Conservation (phyloP, 2,797 vertebrate species). For the Basileuterus tristriatus region DNA sequence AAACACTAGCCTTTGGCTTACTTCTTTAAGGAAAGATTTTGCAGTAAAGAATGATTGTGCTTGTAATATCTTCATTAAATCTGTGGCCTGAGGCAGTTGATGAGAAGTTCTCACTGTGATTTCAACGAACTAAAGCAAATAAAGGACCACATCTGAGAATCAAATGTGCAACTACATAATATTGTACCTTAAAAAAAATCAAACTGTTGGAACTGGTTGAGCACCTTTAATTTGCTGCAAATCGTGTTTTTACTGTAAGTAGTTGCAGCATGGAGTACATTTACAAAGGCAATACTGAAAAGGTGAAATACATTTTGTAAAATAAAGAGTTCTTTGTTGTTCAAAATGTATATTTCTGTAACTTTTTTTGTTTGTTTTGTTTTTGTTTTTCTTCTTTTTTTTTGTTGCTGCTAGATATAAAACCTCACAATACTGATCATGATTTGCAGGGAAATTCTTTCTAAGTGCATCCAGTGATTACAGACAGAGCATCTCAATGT, state of each 20-base stretch:
- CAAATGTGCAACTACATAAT: conserved; percentile 70
- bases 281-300: conserved; percentile 72
- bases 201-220: conserved; percentile 68
- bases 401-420: conserved; percentile 80
- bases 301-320: conserved; percentile 78
- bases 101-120: conserved; percentile 82
- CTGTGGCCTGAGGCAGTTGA: conserved; percentile 74
- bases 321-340: conserved; percentile 76
- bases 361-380: not conserved
- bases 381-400: not conserved
- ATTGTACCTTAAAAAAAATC: conserved; percentile 74
- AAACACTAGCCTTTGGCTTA: conserved; percentile 55
- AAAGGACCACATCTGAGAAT: conserved; percentile 76
- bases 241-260: conserved; percentile 73
- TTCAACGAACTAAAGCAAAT: conserved; percentile 78
- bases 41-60: conserved; percentile 56
- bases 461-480: conserved; percentile 52
- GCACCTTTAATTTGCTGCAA: conserved; percentile 76
- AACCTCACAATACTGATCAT: conserved; percentile 72
- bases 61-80: conserved; percentile 69
- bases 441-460: conserved; percentile 73
- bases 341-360: conserved; percentile 76
- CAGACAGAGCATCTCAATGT: conserved; percentile 55
- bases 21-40: conserved; percentile 55
- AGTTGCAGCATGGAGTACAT: conserved; percentile 69